Evolutionary conservation across 2,113 vertebrate genomes (phyloP).

Genomic region (Seriola aureovittata): DNA sequence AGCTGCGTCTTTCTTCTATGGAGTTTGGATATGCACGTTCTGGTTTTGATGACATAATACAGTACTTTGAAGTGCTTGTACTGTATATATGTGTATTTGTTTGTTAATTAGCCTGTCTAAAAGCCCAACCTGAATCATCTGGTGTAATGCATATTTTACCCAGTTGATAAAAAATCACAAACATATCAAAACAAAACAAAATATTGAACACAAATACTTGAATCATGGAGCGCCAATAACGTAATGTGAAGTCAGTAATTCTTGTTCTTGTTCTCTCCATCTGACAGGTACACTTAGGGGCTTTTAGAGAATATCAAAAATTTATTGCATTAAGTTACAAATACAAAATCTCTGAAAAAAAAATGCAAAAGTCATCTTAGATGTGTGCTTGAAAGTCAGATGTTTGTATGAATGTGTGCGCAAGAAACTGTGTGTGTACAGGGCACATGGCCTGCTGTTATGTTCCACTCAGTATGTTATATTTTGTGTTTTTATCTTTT

Average conservation of each 20-base stretch:
- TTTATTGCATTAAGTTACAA: slow-evolving; percentile 74
- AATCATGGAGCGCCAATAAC: slow-evolving; percentile 94
- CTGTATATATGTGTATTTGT: slow-evolving; percentile 70
- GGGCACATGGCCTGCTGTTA: slow-evolving; percentile 58
- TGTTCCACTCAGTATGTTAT: slow-evolving; percentile 81
- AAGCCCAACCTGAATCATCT: slow-evolving; percentile 72
- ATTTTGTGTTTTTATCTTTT: slow-evolving; percentile 81
- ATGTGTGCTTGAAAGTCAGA: slow-evolving; percentile 77
- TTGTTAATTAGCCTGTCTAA: slow-evolving; percentile 67
- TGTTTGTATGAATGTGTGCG: slow-evolving; percentile 77
- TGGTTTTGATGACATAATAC: slow-evolving; percentile 69
- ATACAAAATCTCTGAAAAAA: slow-evolving; percentile 59
- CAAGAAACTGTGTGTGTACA: slow-evolving; percentile 65
- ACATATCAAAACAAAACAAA: slow-evolving; percentile 87
- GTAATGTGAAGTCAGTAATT: slow-evolving; percentile 95
- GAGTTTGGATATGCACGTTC: slow-evolving; percentile 86
- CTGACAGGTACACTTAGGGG: slow-evolving; percentile 87
- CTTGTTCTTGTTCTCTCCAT: slow-evolving; percentile 74
- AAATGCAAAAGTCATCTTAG: slow-evolving; percentile 73
- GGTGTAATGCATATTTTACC: slow-evolving; percentile 81
- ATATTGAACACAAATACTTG: slow-evolving; percentile 97
- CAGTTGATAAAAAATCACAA: slow-evolving; percentile 82
- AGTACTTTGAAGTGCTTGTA: slow-evolving; percentile 72
- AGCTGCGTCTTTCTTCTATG: slow-evolving; percentile 70
- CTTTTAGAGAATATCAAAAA: slow-evolving; percentile 78